Percentiles rank a stretch among this genome's conserved stretches.
Evolutionary conservation across 2,888 invertebrate genomes (phyloP).

Genomic region (Drosophila mimica): DNA sequence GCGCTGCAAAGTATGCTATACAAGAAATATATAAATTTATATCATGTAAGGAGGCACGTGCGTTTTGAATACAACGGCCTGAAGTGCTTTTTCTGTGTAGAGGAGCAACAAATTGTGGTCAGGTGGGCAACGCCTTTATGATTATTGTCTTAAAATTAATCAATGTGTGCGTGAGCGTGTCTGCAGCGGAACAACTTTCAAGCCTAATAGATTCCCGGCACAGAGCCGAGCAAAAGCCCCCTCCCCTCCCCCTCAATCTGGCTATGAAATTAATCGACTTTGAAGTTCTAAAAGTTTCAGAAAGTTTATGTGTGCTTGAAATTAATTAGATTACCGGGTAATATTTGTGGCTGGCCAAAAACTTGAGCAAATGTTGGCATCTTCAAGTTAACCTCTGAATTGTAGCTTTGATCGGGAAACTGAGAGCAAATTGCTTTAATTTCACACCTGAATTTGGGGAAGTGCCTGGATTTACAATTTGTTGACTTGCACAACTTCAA

Average conservation of each 20-base stretch:
- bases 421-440: constrained; percentile 13
- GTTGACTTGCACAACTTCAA: constrained; percentile 19
- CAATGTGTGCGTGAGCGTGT: constrained; percentile 72
- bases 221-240: background rate
- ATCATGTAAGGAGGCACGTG: constrained; percentile 42
- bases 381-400: constrained; percentile 2
- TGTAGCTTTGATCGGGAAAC: background rate
- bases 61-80: constrained; percentile 52
- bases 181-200: constrained; percentile 54
- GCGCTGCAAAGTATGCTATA: constrained; percentile 64
- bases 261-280: constrained; percentile 58
- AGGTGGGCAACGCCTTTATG: constrained; percentile 68
- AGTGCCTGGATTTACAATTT: constrained; percentile 18
- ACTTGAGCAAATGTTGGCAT: constrained; percentile 25
- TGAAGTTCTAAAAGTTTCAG: constrained; percentile 45
- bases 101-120: constrained; percentile 40
- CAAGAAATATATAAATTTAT: constrained; percentile 23
- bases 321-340: constrained; percentile 74
- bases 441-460: constrained; percentile 12
- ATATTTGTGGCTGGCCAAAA: constrained; percentile 46
- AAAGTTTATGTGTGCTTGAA: constrained; percentile 61
- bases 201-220: constrained; percentile 61
- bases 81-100: background rate
- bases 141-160: constrained; percentile 80
- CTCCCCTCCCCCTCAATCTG: background rate